phyloP scores from a whole-genome alignment of 1,140 invertebrate species.

The Danaus plexippus region DNA sequence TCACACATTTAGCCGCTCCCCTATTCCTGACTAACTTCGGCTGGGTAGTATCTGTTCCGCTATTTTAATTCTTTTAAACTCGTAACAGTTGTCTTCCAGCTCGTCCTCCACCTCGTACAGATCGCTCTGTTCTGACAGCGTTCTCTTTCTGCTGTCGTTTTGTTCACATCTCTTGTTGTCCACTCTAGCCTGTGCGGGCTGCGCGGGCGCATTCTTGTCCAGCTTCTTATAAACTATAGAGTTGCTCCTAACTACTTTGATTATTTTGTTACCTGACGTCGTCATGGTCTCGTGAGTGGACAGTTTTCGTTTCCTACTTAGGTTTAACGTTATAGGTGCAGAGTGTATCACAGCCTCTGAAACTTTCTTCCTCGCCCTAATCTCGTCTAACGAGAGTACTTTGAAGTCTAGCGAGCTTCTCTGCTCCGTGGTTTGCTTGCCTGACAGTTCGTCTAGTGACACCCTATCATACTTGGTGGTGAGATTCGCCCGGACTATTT shows the following conservation, averaged over 20 bases:
- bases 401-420: conserved; percentile 52
- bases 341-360: conserved; percentile 39
- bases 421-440: conserved; percentile 34
- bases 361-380: conserved; percentile 47
- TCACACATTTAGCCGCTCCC: conserved; percentile 28
- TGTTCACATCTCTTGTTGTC: conserved; percentile 34
- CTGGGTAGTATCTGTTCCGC: conserved; percentile 41
- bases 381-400: conserved; percentile 56
- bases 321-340: conserved; percentile 46
- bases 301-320: conserved; percentile 50
- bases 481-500: conserved; percentile 42
- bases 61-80: conserved; percentile 61
- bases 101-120: conserved; percentile 53
- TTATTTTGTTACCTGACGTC: conserved; percentile 56
- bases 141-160: conserved; percentile 43
- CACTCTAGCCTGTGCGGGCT: conserved; percentile 25
- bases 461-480: conserved; percentile 46
- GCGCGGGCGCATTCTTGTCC: conserved; percentile 34
- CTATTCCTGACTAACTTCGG: conserved; percentile 54
- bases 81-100: conserved; percentile 53
- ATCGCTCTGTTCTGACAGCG: conserved; percentile 53
- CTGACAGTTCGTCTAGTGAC: conserved; percentile 51
- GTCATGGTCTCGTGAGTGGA: conserved; percentile 57
- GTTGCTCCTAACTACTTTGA: conserved; percentile 62
- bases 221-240: conserved; percentile 63